Evolutionary conservation across 1,140 invertebrate genomes (phyloP), one percentile per base, ranked within the genome.

Genomic region (Drosophila hydei): DNA sequence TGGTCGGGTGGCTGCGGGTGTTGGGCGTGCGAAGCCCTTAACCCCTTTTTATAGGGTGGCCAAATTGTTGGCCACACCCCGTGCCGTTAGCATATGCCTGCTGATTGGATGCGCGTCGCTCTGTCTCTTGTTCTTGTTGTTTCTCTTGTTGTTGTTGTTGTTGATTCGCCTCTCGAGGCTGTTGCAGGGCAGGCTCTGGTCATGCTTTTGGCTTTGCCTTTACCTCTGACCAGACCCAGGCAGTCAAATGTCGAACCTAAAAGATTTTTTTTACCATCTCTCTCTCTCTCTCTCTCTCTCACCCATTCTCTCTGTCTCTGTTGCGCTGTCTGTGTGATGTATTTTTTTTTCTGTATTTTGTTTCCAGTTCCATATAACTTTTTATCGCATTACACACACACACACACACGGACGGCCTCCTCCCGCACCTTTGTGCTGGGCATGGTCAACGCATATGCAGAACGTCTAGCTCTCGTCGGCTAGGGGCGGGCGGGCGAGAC

Each of bases 191-290:
- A 55, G 67, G 60, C 51, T 64, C 14, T n/a, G 25, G 42, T 11
- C 40, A 7, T 36, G 38, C 19, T n/a, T 56, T 6, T 19, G 60
- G 51, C 12, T 64, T 27, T 12, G 14, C 40, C 40, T 27, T 51
- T 36, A 27, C 45, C 50, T 47, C 43, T 51, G 65, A 50, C 65
- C 30, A 27, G 56, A 45, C 69, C 56, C 40, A 59, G 47, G 70
- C 77, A 79, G 75, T 77, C 77, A 79, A 83, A 84, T 79, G 79
- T 83, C 79, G 79, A 83, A 83, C 79, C 79, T 78, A 83, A 83
- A 33, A 69, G 58, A 69, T 68, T 78, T 84, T 75, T 81, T 48
- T 40, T 6, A 16, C 38, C 38, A 42, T 25, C 42, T 30, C 25
- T 59, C n/a, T 59, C 25, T 18, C 38, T 2, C 16, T 14, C 9